Evolutionary conservation across 2,797 vertebrate species (phyloP).

Genomic region (Notolepis coatsorum): DNA sequence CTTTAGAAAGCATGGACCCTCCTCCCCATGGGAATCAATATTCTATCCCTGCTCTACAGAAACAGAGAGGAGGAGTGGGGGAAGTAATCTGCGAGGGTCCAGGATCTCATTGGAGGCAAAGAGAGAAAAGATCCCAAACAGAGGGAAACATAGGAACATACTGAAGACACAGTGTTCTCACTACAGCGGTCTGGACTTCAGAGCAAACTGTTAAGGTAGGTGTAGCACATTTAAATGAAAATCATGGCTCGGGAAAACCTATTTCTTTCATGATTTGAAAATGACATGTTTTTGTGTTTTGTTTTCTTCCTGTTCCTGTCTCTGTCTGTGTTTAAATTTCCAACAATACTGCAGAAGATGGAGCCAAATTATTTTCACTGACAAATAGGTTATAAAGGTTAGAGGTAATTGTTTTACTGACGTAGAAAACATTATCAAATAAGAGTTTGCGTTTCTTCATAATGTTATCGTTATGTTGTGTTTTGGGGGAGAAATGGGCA

Average conservation of each 20-base stretch:
- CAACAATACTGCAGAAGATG: not conserved
- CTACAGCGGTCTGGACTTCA: constrained; percentile 31
- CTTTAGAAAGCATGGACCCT: constrained; percentile 77
- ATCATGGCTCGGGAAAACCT: too few relatives aligned
- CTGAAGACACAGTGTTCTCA: constrained; percentile 35
- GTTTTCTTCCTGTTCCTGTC: too few relatives aligned
- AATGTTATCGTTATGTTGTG: not conserved
- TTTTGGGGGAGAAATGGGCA: not conserved
- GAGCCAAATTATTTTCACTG: not conserved
- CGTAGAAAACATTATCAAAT: not conserved
- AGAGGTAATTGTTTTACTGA: not conserved
- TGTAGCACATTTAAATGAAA: too few relatives aligned
- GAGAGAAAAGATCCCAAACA: constrained; percentile 47
- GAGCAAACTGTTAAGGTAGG: constrained; percentile 58
- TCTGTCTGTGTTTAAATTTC: not conserved
- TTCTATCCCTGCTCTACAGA: constrained; percentile 72
- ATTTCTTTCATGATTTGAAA: too few relatives aligned
- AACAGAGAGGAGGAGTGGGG: constrained; percentile 63
- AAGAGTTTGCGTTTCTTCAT: not conserved
- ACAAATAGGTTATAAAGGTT: too few relatives aligned
- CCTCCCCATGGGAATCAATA: constrained; percentile 82
- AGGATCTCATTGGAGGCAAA: constrained; percentile 68
- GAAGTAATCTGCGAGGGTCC: constrained; percentile 61
- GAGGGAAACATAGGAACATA: constrained; percentile 11
- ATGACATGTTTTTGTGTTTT: too few relatives aligned